Conservation (phyloP, 2,888 invertebrate genomes). For the Altica lythri region DNA sequence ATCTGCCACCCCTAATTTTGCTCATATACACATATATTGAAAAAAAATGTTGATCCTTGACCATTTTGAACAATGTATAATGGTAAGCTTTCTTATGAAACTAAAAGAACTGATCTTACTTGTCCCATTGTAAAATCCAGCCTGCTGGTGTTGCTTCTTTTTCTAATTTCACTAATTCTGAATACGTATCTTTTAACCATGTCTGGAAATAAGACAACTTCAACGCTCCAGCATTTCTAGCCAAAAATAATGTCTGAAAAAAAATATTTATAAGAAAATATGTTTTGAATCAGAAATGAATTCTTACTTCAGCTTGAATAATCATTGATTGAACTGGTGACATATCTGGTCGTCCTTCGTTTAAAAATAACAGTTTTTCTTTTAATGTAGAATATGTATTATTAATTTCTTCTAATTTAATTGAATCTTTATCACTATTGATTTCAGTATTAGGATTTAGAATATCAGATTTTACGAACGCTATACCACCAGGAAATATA, state of each 20-base stretch:
- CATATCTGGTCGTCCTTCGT: constrained; percentile 61
- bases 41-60: neutral
- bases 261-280: constrained; percentile 4
- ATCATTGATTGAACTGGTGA: constrained; percentile 65
- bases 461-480: constrained; percentile 49
- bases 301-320: constrained; percentile 64
- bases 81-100: too few relatives aligned
- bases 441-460: constrained; percentile 30
- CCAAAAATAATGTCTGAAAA: constrained; percentile 66
- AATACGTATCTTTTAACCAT: constrained; percentile 65
- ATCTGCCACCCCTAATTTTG: too few relatives aligned
- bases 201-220: constrained; percentile 63
- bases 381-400: constrained; percentile 58
- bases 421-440: constrained; percentile 15
- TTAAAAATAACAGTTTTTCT: constrained; percentile 64
- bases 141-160: constrained; percentile 68
- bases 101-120: too few relatives aligned
- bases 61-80: constrained; percentile 25
- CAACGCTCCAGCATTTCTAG: constrained; percentile 66
- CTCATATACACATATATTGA: neutral
- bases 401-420: constrained; percentile 46
- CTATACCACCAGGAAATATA: constrained; percentile 48
- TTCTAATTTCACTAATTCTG: constrained; percentile 67
- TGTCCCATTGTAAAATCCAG: constrained; percentile 76
- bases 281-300: neutral